Percentiles rank a stretch among this genome's conserved stretches.
These are phyloP conservation scores for Rhopalosiphum padi DNA, from an alignment of 1,140 invertebrate species.

Conservation along the genomic window DNA sequence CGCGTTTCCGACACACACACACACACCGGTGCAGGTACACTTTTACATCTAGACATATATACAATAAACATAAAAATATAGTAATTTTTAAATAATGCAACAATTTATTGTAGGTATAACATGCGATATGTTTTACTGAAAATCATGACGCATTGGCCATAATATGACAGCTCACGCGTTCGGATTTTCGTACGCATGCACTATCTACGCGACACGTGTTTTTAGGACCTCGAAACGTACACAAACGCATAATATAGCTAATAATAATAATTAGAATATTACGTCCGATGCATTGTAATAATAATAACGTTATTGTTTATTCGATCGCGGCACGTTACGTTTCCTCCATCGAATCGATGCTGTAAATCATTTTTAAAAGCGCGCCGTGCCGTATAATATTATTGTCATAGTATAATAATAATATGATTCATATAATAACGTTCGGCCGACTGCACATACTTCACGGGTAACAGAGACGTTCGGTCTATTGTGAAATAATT, in stretches of 20 bases:
- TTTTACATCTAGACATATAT: not conserved
- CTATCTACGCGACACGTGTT: not conserved
- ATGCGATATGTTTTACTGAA: not conserved
- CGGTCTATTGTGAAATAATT: slow-evolving; percentile 45
- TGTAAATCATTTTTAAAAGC: not conserved
- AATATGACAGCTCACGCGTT: not conserved
- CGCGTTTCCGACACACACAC: not conserved
- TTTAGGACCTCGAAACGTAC: not conserved
- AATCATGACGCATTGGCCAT: not conserved
- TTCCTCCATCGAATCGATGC: not conserved
- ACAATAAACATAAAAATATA: not conserved
- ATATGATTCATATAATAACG: slow-evolving; percentile 7
- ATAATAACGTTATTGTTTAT: slow-evolving; percentile 11
- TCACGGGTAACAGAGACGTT: not conserved
- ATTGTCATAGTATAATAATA: not conserved
- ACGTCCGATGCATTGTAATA: not conserved
- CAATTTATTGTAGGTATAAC: not conserved
- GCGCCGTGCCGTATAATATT: not conserved
- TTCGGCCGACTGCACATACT: not conserved
- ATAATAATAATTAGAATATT: slow-evolving; percentile 16
- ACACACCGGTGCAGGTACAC: not conserved
- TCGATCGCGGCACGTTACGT: not conserved
- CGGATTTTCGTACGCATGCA: not conserved
- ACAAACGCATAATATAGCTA: not conserved
- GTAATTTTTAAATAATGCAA: not conserved